These are phyloP conservation scores for Capra hircus DNA, from an alignment of 2,113 vertebrate genomes.

Conservation along the genomic window DNA sequence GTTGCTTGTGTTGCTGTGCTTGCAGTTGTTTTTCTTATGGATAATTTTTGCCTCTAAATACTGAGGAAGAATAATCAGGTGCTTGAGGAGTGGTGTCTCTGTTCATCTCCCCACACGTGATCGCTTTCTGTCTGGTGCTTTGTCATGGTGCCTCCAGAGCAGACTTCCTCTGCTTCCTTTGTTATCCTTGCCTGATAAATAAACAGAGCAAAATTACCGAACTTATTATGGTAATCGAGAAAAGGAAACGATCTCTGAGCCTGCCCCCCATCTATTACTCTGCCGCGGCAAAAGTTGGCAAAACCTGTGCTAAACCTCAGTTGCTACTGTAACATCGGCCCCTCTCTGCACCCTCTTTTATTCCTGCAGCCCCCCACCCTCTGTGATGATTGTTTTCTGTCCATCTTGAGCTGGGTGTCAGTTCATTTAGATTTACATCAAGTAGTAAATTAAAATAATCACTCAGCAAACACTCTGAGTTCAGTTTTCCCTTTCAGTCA, in stretches of 20 bases:
- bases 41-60: conserved; percentile 48
- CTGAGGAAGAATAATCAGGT: conserved; percentile 64
- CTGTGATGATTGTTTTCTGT: conserved; percentile 88
- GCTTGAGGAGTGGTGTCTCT: conserved; percentile 54
- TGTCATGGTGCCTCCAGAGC: conserved; percentile 75
- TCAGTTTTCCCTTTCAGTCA: conserved; percentile 88
- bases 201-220: conserved; percentile 84
- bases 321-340: conserved; percentile 76
- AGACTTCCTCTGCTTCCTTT: conserved; percentile 75
- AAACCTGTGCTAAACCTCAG: conserved; percentile 76
- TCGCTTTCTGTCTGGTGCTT: conserved; percentile 67
- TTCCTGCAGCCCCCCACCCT: background rate
- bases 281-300: conserved; percentile 76
- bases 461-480: conserved; percentile 90
- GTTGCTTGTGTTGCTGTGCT: background rate
- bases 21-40: background rate
- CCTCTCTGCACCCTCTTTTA: background rate
- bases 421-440: conserved; percentile 99
- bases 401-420: conserved; percentile 90
- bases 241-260: conserved; percentile 74
- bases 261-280: conserved; percentile 65
- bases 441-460: conserved; percentile 99
- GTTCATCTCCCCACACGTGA: conserved; percentile 53
- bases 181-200: conserved; percentile 82
- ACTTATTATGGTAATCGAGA: conserved; percentile 85